Evolutionary conservation across 2,797 vertebrate genomes (phyloP).

Genomic region (Microctenopoma steveboyesi): DNA sequence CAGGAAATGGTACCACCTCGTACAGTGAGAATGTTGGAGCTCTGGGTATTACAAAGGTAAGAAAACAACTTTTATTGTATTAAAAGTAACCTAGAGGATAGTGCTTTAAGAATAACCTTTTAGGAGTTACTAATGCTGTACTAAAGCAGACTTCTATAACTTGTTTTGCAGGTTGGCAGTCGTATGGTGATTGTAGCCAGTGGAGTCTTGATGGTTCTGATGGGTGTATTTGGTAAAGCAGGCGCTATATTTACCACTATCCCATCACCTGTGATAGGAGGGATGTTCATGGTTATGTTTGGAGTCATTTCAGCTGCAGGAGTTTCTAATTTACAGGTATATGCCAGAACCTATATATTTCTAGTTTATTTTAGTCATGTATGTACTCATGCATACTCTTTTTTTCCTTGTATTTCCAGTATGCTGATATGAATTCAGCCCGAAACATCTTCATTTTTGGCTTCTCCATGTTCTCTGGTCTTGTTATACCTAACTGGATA

Average conservation of each 20-base stretch:
- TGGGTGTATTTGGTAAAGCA: constrained; percentile 91
- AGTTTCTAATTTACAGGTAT: constrained; percentile 94
- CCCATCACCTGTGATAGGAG: constrained; percentile 92
- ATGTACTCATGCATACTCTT: neutral
- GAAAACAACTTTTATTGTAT: neutral
- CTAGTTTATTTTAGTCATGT: too few species aligned
- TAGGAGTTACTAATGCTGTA: too few species aligned
- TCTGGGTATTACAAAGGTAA: constrained; percentile 95
- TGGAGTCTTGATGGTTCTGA: constrained; percentile 87
- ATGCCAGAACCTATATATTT: neutral
- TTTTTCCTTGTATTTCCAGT: constrained; percentile 77
- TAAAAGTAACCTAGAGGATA: neutral
- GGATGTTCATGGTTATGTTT: constrained; percentile 97
- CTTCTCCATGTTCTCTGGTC: constrained; percentile 92
- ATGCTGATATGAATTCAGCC: constrained; percentile 95
- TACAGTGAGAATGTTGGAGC: constrained; percentile 96
- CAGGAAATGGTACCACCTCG: constrained; percentile 95
- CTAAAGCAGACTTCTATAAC: constrained; percentile 5
- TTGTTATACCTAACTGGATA: constrained; percentile 93
- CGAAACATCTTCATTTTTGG: constrained; percentile 97
- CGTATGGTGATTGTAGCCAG: constrained; percentile 89
- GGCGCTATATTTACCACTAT: constrained; percentile 94
- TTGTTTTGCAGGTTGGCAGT: constrained; percentile 90
- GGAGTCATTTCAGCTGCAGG: constrained; percentile 93
- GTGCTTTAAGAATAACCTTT: too few species aligned